Evolutionary conservation across 2,113 vertebrate species (phyloP).

Genomic region (Galbula dea): DNA sequence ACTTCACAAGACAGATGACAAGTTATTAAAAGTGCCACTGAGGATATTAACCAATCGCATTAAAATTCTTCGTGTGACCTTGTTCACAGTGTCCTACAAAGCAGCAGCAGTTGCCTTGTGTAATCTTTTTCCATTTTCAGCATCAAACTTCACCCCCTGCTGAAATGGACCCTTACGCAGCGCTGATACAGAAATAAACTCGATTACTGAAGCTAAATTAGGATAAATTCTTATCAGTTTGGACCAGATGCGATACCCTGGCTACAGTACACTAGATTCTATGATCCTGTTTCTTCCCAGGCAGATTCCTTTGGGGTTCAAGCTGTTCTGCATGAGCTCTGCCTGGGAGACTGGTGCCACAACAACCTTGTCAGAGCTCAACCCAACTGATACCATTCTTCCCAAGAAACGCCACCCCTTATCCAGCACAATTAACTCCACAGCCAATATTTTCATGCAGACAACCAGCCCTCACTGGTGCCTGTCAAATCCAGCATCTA

Average conservation of each 20-base stretch:
- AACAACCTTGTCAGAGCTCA: background rate
- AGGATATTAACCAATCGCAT: background rate
- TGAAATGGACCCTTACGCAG: background rate
- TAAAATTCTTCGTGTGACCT: constrained; percentile 29
- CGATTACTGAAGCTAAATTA: constrained; percentile 35
- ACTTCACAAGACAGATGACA: background rate
- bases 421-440: background rate
- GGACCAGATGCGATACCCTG: background rate
- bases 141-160: constrained; percentile 21
- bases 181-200: constrained; percentile 38
- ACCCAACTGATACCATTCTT: background rate
- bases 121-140: constrained; percentile 60
- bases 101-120: constrained; percentile 6
- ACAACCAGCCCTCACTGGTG: background rate
- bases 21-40: background rate
- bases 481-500: background rate
- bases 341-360: background rate
- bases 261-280: background rate
- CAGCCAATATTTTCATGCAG: background rate
- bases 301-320: background rate
- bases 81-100: constrained; percentile 5
- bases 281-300: background rate
- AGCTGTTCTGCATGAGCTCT: background rate
- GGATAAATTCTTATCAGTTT: background rate
- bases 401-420: background rate